phyloP scores from a whole-genome alignment of 2,113 vertebrate species.

The Centrocercus urophasianus region DNA sequence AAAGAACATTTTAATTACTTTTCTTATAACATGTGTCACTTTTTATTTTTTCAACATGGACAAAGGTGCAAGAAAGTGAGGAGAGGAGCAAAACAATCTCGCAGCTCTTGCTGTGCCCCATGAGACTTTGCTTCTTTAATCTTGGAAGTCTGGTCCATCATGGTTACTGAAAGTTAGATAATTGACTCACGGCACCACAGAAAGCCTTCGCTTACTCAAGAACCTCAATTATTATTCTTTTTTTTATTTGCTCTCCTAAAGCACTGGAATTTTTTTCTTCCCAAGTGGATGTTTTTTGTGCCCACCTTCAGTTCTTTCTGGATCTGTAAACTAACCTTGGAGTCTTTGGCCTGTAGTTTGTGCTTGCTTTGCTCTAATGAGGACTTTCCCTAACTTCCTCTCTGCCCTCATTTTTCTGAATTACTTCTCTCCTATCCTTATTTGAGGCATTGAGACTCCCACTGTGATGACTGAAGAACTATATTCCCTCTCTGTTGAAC shows the following conservation, averaged over 20 bases:
- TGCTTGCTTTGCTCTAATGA: background rate
- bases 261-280: background rate
- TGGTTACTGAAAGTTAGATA: conserved; percentile 4
- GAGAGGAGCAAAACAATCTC: background rate
- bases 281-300: background rate
- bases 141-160: background rate
- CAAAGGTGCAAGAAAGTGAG: background rate
- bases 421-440: background rate
- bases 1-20: background rate
- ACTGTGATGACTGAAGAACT: background rate
- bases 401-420: background rate
- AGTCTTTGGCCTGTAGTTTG: conserved; percentile 1
- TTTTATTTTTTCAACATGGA: background rate
- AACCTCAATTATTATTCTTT: background rate
- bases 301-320: background rate
- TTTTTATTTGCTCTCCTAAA: background rate
- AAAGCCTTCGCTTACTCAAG: background rate
- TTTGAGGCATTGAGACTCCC: background rate
- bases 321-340: background rate
- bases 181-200: background rate
- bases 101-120: background rate
- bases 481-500: background rate
- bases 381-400: background rate
- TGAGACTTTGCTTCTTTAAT: background rate
- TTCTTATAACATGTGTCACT: background rate